These are phyloP conservation scores for Calliopsis andreniformis DNA, from an alignment of 1,140 invertebrate species.

Conservation along the genomic window DNA sequence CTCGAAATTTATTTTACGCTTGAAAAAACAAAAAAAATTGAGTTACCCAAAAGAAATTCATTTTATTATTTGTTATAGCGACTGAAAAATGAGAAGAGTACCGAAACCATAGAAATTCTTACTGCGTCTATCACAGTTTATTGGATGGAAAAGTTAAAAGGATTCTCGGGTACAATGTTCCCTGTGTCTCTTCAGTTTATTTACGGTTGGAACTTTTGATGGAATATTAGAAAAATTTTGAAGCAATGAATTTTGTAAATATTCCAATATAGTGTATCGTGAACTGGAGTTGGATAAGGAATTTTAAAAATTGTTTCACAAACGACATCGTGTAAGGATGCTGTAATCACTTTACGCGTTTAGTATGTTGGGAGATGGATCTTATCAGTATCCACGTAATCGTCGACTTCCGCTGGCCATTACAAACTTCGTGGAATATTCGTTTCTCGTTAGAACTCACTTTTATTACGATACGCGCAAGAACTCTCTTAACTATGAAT, in stretches of 20 bases:
- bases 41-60: background rate
- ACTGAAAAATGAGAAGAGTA: background rate
- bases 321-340: background rate
- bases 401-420: background rate
- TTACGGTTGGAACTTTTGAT: background rate
- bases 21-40: background rate
- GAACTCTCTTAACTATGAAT: too few relatives aligned
- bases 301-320: too few relatives aligned
- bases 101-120: constrained; percentile 19
- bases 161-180: constrained; percentile 18
- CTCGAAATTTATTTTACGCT: background rate
- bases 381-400: constrained; percentile 1
- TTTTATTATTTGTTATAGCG: background rate
- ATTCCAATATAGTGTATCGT: background rate
- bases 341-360: background rate
- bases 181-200: constrained; percentile 9
- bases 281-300: background rate
- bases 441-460: background rate
- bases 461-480: background rate
- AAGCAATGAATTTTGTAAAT: background rate
- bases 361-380: background rate
- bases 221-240: background rate
- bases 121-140: background rate
- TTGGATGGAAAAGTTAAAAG: constrained; percentile 19
- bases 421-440: background rate